Base-by-base conservation (phyloP, 2,888 invertebrate genomes). In the Philereme transversata region DNA sequence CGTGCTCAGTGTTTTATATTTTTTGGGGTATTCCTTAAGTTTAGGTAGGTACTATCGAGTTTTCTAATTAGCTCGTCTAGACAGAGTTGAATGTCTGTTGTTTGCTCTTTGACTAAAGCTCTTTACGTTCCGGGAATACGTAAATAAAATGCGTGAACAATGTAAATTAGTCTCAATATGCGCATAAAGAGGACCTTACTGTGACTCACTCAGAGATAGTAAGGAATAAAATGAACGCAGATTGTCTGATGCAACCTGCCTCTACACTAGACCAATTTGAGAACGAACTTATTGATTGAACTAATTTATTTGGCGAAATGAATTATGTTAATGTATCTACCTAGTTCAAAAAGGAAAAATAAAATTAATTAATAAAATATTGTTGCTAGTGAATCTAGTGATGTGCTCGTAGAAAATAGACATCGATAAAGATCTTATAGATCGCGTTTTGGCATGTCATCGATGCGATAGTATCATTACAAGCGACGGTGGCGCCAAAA, bases 401-500 rank as follows among this genome's bases (percentile, higher is more conserved):
- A 58, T 75, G 83, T 60, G 67, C 73, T 64, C 62, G 71, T 72
- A 69, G 70, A 71, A 74, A 78, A 78, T 78, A 77, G 78, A 76
- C 65, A 77, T 86, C 83, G 86, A 87, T 83, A 81, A 75, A 71
- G 62, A 79, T 79, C 80, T 68, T 61, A 69, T 59, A 71, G 70
- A 71, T 73, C 70, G 75, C 75, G 72, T 81, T 84, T 87, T 86
- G 86, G 87, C 86, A 80, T 86, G 86, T 86, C 86, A 86, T 85
- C 87, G 85, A 79, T 79, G 78, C 75, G 87, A 88, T 86, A 83
- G 81, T 69, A 84, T 86, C 83, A 77, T 79, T 77, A 75, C 73
- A 73, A 69, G 79, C 78, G 78, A 80, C 77, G 73, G 84, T 88
- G 90, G 89, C 90, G 90, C 88, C 90, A 84, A 89, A 88, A 89